Evolutionary conservation across 1,140 invertebrate species (phyloP), one percentile per base, ranked within the genome.

Genomic region (Ctenoplectra terminalis): DNA sequence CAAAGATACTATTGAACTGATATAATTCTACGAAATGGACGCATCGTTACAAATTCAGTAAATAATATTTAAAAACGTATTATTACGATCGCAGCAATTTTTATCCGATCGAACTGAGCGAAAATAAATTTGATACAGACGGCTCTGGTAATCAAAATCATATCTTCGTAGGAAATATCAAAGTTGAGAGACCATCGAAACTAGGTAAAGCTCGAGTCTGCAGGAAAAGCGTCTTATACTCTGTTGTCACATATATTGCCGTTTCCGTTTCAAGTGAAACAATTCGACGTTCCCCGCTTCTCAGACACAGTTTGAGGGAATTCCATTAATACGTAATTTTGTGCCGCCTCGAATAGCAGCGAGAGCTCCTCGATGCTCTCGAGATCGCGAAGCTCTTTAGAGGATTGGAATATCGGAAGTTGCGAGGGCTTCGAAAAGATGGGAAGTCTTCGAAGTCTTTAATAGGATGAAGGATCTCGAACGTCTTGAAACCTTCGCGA

Each of bases 281-380:
- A 43, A 52, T 37, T 37, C 20, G 17, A 40, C 13, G 61, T 40
- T 54, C 17, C 8, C 15, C 4, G 31, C n/a, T 46, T 63, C 13
- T 34, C 37, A 11, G 29, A 48, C 15, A 9, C 34, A 43, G 29
- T 46, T 48, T 13, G 26, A 6, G 34, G 13, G 23, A 46, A 58
- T 69, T 60, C 54, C 40, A 58, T 60, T 70, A 60, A 70, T 70
- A 70, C 40, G 40, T 60, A 60, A 78, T 78, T 78, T 78, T 50
- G 20, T 15, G 20, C 20, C 0, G 23, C 8, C 26, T 6, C 23
- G 43, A 70, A 60, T 23, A 40, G 29, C 66, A 29, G 29, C 8
- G 2, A 9, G 37, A 70, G 34, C 23, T 60, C 40, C 29, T 34
- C 29, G n/a, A n/a, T n/a, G n/a, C n/a, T n/a, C n/a, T n/a, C n/a